Evolutionary conservation across 2,888 invertebrate genomes (phyloP), one percentile per base, ranked within the genome.

Genomic region (Doris montereyensis): DNA sequence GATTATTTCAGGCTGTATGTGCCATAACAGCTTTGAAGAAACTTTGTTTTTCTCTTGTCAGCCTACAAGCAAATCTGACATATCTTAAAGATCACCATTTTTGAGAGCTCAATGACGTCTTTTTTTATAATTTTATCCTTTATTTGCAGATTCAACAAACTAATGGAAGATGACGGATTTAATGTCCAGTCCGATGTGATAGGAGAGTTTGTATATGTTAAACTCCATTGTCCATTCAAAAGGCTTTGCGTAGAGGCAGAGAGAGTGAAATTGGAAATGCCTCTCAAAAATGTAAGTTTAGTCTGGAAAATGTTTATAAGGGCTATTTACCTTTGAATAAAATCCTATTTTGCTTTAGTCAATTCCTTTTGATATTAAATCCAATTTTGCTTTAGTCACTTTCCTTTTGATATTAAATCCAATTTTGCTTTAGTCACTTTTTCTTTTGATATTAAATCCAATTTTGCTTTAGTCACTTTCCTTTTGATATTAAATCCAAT

Each of bases 191-290:
- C 80, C 3, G 87, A 85, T 28, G 79, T 57, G 0, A 83, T 84
- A n/a, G 86, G 84, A 21, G 79, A 85, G 4, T 35, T 82, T 30
- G 82, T 85, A 10, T 88, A 84, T 74, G 86, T 85, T 32, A 87
- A 89, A 60, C 81, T 91, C 2, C 88, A 89, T 79, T 86, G 87
- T 76, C 89, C 91, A 0, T 90, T 91, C 81, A 84, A 86, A 60
- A 83, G 90, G 58, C 82, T 91, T 28, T 89, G 89, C 82, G 78
- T 83, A 4, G 90, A 91, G 81, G 91, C 91, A 1, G 91, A 91
- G 75, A 83, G 80, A 35, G 86, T 89, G 17, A 87, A 88, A 52
- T 79, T 91, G 58, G 88, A 91, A 83, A 89, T 91, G 90, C 89
- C 90, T 13, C 78, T 91, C 21, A 84, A 85, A 82, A 89, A 87